Percentiles rank a stretch among this genome's conserved stretches.
phyloP scores from a whole-genome alignment of 2,888 invertebrate genomes.

The Diadegma fenestrale region DNA sequence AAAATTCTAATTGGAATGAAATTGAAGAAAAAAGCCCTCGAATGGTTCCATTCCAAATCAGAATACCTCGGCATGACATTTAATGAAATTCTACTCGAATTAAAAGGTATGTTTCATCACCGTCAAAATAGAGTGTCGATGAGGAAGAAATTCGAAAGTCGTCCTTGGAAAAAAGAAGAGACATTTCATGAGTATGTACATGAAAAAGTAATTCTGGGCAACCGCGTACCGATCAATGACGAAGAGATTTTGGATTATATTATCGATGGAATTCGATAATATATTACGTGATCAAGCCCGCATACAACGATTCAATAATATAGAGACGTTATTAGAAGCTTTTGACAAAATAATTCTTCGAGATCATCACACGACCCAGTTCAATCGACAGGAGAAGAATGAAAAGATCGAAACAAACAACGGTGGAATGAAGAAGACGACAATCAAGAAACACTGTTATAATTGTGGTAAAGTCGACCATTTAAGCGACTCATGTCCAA shows the following conservation, averaged over 20 bases:
- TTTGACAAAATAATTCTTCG: conserved; percentile 5
- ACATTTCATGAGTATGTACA: conserved; percentile 58
- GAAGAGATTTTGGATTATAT: conserved; percentile 51
- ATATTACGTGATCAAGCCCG: not conserved
- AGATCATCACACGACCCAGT: not conserved
- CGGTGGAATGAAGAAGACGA: not conserved
- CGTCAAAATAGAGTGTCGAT: conserved; percentile 32
- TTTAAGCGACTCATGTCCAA: not conserved
- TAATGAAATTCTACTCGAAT: conserved; percentile 14
- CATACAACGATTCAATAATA: not conserved
- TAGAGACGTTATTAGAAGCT: not conserved
- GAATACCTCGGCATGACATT: conserved; percentile 48
- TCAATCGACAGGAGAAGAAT: not conserved
- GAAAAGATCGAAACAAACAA: not conserved
- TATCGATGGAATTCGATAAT: conserved; percentile 59
- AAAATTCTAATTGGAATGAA: conserved; percentile 39
- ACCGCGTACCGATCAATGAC: conserved; percentile 55
- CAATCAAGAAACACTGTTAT: not conserved
- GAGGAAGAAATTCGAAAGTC: conserved; percentile 52
- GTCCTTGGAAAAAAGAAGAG: conserved; percentile 37
- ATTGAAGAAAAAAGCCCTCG: conserved; percentile 36
- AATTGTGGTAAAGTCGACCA: conserved; percentile 5
- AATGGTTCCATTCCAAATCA: conserved; percentile 56
- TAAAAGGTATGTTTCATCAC: conserved; percentile 39
- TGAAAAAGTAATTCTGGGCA: conserved; percentile 32